Percentiles rank a stretch among this genome's conserved stretches.
These are phyloP conservation scores for Bombus fervidus DNA, from an alignment of 1,140 invertebrate species.

Conservation along the genomic window DNA sequence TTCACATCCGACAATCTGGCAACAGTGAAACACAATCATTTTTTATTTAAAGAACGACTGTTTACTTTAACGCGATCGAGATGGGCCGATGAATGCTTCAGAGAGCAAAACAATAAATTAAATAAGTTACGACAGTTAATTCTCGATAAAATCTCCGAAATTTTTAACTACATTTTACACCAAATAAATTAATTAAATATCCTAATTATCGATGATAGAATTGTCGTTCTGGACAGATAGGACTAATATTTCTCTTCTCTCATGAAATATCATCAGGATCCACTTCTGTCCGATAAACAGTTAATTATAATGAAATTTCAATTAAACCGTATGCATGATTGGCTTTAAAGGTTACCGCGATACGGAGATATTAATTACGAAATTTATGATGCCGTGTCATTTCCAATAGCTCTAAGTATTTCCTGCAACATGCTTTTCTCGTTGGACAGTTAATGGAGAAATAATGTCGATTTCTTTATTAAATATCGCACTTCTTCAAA, in stretches of 20 bases:
- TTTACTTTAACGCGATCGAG: background rate
- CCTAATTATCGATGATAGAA: background rate
- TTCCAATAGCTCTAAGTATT: background rate
- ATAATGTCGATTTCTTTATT: background rate
- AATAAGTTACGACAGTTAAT: background rate
- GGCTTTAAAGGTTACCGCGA: background rate
- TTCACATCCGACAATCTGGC: no score
- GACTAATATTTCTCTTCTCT: background rate
- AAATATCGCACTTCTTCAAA: background rate
- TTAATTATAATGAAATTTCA: constrained; percentile 5
- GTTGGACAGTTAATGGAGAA: background rate
- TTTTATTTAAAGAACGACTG: background rate
- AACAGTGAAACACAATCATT: background rate
- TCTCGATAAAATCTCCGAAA: background rate
- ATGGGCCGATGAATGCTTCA: background rate
- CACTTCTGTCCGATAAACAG: background rate
- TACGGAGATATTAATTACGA: background rate
- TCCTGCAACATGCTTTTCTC: background rate
- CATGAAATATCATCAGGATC: background rate
- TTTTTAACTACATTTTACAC: background rate
- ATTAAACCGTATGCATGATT: background rate
- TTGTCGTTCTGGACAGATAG: background rate
- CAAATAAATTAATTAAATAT: background rate
- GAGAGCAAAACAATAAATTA: background rate
- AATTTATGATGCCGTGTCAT: background rate